Base-by-base conservation (phyloP, 2,888 invertebrate genomes). In the Phaonia tiefii region DNA sequence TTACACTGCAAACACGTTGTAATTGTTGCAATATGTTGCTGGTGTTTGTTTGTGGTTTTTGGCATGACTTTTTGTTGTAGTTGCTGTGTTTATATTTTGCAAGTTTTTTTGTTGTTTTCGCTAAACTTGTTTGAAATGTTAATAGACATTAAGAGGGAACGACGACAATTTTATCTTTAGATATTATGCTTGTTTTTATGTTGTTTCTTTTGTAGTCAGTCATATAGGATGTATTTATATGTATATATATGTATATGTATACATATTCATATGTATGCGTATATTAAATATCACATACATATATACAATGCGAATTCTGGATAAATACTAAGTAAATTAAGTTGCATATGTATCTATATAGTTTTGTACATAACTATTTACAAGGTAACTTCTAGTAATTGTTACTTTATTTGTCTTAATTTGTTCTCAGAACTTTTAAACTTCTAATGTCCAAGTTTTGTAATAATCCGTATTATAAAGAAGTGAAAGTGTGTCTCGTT, bases 51-150 rank as follows among this genome's bases (percentile, higher is more conserved):
- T 37, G n/a, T 17, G 10, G 67, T 72, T 51, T 44, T 70, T 60
- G n/a, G 37, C n/a, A 15, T 51, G 3, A 11, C 49, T 54, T 13
- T 10, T 49, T 49, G 20, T 54, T 54, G 20, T 54, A 22, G 22
- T 60, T 37, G 15, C 39, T 31, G 31, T 31, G 51, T 73, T 66
- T 51, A 51, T 74, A 22, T 10, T 39, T 66, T 44, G 65, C 66
- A 25, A 73, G 31, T 22, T 17, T 20, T 22, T 5, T 51, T 22
- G 51, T 51, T 22, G 51, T 15, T 76, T 74, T 76, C 56, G 71
- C 66, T 72, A 82, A 82, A 82, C 82, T 82, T 75, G 82, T 82
- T 82, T 82, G 54, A 80, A 80, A 80, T 80, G 76, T 74, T 80
- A 79, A 79, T 77, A 75, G 75, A 76, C 67, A 70, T 70, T 69